phyloP scores from a whole-genome alignment of 2,113 vertebrate species.

The Halichoeres trimaculatus region DNA sequence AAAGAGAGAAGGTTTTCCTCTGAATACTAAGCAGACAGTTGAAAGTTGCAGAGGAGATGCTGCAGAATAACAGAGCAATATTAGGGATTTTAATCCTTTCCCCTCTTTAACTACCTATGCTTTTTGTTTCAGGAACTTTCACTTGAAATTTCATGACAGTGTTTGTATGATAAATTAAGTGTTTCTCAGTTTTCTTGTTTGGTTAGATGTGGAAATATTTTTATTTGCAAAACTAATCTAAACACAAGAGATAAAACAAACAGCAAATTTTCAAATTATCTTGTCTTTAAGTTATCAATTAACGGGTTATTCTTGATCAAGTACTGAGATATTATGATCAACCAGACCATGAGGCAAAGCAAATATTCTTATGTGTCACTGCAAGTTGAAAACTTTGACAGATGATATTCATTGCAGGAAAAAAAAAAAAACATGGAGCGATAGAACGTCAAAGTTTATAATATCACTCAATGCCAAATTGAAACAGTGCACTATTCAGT shows the following conservation, averaged over 20 bases:
- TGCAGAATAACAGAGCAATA: too few species aligned
- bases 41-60: slow-evolving; percentile 3
- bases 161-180: neutral
- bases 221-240: too few species aligned
- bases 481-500: neutral
- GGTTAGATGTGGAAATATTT: slow-evolving; percentile 15
- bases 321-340: too few species aligned
- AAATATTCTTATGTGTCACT: neutral
- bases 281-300: too few species aligned
- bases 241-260: too few species aligned
- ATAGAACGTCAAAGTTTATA: neutral
- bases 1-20: slow-evolving; percentile 4
- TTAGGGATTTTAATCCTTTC: neutral
- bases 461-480: neutral
- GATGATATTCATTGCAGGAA: too few species aligned
- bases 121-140: slow-evolving; percentile 16
- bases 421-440: neutral
- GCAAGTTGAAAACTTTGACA: too few species aligned
- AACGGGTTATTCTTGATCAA: too few species aligned
- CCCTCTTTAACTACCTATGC: neutral
- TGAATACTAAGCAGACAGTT: neutral
- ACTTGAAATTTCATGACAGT: slow-evolving; percentile 32
- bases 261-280: slow-evolving; percentile 35
- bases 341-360: too few species aligned
- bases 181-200: slow-evolving; percentile 29